Conservation (phyloP, 2,888 invertebrate species). For the Epinotia nisella region DNA sequence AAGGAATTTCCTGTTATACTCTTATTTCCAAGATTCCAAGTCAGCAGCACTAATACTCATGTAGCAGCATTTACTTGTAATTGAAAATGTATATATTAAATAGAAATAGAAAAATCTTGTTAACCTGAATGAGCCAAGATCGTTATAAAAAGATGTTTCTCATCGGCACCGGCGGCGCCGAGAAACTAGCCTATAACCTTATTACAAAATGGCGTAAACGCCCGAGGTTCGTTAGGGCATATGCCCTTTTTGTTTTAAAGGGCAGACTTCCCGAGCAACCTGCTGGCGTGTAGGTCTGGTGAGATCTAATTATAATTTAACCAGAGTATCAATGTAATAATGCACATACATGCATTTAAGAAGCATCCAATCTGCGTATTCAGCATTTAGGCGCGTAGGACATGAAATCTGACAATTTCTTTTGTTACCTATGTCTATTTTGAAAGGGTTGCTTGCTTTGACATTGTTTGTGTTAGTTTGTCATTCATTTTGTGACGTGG, state of each 20-base stretch:
- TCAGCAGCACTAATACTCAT: no score
- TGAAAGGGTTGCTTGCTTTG: no score
- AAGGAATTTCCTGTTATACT: no score
- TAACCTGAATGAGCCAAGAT: conserved; percentile 18
- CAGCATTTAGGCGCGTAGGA: no score
- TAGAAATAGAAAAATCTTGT: conserved; percentile 24
- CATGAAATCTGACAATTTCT: no score
- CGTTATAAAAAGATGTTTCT: conserved; percentile 20
- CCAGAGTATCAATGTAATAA: background rate
- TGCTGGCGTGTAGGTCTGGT: conserved; percentile 2
- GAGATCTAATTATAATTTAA: background rate
- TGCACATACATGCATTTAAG: no score
- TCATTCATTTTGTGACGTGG: no score
- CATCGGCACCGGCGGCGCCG: conserved; percentile 32
- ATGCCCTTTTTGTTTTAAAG: background rate
- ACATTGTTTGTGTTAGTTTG: no score
- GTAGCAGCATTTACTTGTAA: no score
- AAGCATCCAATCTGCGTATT: no score
- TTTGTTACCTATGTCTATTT: no score
- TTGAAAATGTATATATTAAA: background rate
- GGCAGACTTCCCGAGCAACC: conserved; percentile 19
- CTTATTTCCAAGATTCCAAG: no score
- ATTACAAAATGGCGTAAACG: conserved; percentile 2
- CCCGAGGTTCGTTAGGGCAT: background rate
- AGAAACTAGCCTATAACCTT: conserved; percentile 10